Percentiles rank a stretch among this genome's conserved stretches.
phyloP scores from a whole-genome alignment of 2,797 vertebrate genomes.

The Lateolabrax maculatus region DNA sequence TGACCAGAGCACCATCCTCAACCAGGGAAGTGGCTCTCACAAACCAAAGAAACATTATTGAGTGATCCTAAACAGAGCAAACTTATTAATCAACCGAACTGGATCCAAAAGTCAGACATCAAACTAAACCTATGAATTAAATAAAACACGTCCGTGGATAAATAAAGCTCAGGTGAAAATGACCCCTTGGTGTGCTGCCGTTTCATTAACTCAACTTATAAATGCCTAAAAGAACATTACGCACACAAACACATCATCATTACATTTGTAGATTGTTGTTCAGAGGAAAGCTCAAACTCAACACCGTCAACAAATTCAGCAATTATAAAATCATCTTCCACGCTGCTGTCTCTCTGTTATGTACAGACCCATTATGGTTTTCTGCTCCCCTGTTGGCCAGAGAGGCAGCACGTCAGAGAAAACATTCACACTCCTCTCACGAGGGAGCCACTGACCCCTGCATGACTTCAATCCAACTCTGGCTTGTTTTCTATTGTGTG shows the following conservation, averaged over 20 bases:
- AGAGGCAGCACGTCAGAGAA: constrained; percentile 28
- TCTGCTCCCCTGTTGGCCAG: constrained; percentile 22
- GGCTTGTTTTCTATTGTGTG: constrained; percentile 68
- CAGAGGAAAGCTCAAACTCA: constrained; percentile 2
- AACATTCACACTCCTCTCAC: constrained; percentile 60
- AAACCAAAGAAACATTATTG: neutral
- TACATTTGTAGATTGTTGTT: neutral
- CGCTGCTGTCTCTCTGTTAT: constrained; percentile 7
- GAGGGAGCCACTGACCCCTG: constrained; percentile 66
- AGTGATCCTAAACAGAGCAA: neutral
- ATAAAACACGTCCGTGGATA: neutral
- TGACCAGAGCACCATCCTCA: neutral
- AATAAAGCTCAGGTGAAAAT: constrained; percentile 10
- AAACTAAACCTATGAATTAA: neutral
- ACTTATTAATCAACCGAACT: neutral
- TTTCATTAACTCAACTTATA: constrained; percentile 8
- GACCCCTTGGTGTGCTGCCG: neutral
- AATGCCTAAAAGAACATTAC: neutral
- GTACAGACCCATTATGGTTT: constrained; percentile 19
- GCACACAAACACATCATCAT: constrained; percentile 7
- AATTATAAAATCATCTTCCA: neutral
- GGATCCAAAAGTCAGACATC: neutral
- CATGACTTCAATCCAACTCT: constrained; percentile 68
- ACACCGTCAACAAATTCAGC: neutral
- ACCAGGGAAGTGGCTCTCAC: neutral